Evolutionary conservation across 2,797 vertebrate genomes (phyloP), one percentile per base, ranked within the genome.

Genomic region (Hylomyscus alleni): DNA sequence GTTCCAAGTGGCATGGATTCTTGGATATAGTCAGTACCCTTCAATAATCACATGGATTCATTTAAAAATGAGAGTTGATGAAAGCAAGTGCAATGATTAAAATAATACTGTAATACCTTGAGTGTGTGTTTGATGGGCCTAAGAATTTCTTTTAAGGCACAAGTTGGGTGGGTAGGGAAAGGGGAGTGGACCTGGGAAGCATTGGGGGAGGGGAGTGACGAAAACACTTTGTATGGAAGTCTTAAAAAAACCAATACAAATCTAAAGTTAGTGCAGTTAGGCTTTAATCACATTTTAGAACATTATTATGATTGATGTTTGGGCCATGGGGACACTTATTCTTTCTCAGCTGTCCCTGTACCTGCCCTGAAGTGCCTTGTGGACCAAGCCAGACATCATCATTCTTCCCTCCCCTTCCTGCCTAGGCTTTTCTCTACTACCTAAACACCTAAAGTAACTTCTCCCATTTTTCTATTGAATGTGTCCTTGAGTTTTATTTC

Each of bases 61-160:
- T 50, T 80, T 94, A 65, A 81, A 88, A 93, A 47, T 52, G 29
- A 22, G 26, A 87, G 85, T 47, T 60, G 52, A 91, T 56, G 15
- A 85, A 92, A n/a, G 20, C 72, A 69, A 1, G 56, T 75, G 0
- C 26, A 58, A 1, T 80, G 22, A 93, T 89, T 94, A 76, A 72
- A 93, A 85, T 47, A 47, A 60, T 85, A 37, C 9, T 34, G 56
- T 24, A 22, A 89, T 34, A 65, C 6, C 26, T 84, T 84, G 19
- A 17, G 44, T 47, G 17, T 62, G 14, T 84, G 40, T 65, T 84
- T 50, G 82, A 22, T 65, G 40, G 60, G 17, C 26, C 31, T 20
- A 84, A 65, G 40, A 62, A 62, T 31, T 7, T 20, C 37, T 65
- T 65, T 84, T 84, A 84, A 34, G 58, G 17, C 40, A 65, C 82